phyloP scores from a whole-genome alignment of 1,140 invertebrate genomes.

The Euwallacea similis region DNA sequence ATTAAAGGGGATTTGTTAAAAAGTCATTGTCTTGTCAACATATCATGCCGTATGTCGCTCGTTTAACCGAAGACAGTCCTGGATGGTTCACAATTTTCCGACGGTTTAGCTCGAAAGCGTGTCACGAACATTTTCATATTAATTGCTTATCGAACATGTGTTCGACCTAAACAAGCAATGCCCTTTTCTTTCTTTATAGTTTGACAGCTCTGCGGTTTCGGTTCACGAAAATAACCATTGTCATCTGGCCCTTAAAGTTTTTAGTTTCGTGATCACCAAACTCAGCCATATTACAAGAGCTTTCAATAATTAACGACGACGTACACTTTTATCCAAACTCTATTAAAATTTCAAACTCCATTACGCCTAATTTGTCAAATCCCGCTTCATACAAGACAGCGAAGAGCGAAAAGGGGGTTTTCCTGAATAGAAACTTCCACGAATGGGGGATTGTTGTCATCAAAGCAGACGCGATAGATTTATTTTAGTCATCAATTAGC shows the following conservation, averaged over 20 bases:
- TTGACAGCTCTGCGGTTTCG: slow-evolving; percentile 37
- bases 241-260: slow-evolving; percentile 24
- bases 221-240: slow-evolving; percentile 28
- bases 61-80: slow-evolving; percentile 27
- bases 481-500: slow-evolving; percentile 36
- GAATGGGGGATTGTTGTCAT: slow-evolving; percentile 18
- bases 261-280: too few species aligned
- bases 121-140: slow-evolving; percentile 47
- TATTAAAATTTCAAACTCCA: slow-evolving; percentile 18
- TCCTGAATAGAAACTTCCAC: slow-evolving; percentile 17
- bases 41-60: slow-evolving; percentile 49
- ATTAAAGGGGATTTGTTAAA: slow-evolving; percentile 43
- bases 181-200: slow-evolving; percentile 33
- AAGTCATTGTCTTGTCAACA: slow-evolving; percentile 50
- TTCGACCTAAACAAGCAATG: slow-evolving; percentile 36
- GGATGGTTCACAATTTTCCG: slow-evolving; percentile 30
- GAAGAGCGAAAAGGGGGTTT: slow-evolving; percentile 5
- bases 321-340: not conserved
- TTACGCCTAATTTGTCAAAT: slow-evolving; percentile 22
- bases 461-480: slow-evolving; percentile 27
- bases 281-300: too few species aligned
- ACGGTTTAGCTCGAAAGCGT: slow-evolving; percentile 23
- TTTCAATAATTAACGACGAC: too few species aligned
- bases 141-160: slow-evolving; percentile 48
- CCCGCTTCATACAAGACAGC: slow-evolving; percentile 9